Percentiles rank a stretch among this genome's conserved stretches.
Evolutionary conservation across 2,888 invertebrate species (phyloP).

Genomic region (Trissonchulus latispiculum): DNA sequence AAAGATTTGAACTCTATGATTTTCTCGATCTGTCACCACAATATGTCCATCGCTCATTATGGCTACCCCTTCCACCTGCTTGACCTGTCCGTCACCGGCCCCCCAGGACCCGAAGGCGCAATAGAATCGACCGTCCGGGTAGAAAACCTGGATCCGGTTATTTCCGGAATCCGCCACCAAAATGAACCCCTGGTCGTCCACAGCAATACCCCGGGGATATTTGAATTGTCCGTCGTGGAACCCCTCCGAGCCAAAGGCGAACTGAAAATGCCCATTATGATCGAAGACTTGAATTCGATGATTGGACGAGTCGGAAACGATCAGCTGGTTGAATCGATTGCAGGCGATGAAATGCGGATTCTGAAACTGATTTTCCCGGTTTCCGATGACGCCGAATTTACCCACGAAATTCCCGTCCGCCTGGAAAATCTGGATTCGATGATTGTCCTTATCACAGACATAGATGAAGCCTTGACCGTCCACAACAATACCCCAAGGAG

Average conservation of each 20-base stretch:
- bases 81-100: conserved; percentile 87
- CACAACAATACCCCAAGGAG: conserved; percentile 96
- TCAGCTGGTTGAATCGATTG: conserved; percentile 82
- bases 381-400: conserved; percentile 86
- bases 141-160: conserved; percentile 94
- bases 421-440: conserved; percentile 96
- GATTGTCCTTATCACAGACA: conserved; percentile 98
- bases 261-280: conserved; percentile 61
- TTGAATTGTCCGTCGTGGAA: conserved; percentile 92
- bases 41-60: conserved; percentile 88
- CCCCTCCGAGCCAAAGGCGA: conserved; percentile 84
- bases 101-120: conserved; percentile 89
- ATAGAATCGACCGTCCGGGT: conserved; percentile 79
- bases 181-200: conserved; percentile 95
- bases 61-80: conserved; percentile 64
- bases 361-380: conserved; percentile 81
- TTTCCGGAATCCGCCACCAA: conserved; percentile 98
- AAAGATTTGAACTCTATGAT: conserved; percentile 63
- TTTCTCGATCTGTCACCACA: conserved; percentile 94
- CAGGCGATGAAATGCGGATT: conserved; percentile 97
- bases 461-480: conserved; percentile 96
- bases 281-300: conserved; percentile 68
- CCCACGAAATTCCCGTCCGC: conserved; percentile 95
- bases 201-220: conserved; percentile 93
- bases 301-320: conserved; percentile 95